Percentiles rank a stretch among this genome's conserved stretches.
phyloP scores from a whole-genome alignment of 2,888 invertebrate species.

The Zonitis immaculata region DNA sequence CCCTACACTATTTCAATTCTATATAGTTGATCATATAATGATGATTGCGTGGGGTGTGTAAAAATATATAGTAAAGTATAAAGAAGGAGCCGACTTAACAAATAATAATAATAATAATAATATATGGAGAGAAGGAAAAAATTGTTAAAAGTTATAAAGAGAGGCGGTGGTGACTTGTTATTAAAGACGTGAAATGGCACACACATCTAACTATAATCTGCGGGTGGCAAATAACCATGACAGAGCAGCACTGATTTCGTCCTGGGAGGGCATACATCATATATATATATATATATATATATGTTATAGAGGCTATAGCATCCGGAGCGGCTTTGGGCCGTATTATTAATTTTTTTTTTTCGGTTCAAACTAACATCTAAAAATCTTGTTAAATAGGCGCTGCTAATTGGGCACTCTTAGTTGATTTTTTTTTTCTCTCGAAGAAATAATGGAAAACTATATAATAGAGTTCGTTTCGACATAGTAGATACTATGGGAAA shows the following conservation, averaged over 20 bases:
- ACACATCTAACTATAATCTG: conserved; percentile 31
- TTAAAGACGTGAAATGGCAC: conserved; percentile 35
- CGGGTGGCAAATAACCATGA: conserved; percentile 42
- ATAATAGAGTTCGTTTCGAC: too few species aligned
- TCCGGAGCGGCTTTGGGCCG: conserved; percentile 42
- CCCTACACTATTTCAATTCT: too few species aligned
- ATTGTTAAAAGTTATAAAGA: not conserved
- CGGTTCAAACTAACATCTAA: not conserved
- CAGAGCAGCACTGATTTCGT: conserved; percentile 34
- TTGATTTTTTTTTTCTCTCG: too few species aligned
- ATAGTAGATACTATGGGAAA: too few species aligned
- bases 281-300: too few species aligned
- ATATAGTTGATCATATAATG: too few species aligned
- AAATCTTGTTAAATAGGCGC: conserved; percentile 38
- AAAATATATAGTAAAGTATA: not conserved
- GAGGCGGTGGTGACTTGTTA: conserved; percentile 1
- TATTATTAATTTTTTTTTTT: conserved; percentile 36
- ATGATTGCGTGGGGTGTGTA: not conserved
- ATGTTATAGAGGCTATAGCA: conserved; percentile 25
- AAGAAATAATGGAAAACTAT: too few species aligned
- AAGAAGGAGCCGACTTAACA: not conserved
- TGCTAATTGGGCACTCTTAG: conserved; percentile 9
- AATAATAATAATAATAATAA: too few species aligned
- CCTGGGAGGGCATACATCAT: conserved; percentile 39
- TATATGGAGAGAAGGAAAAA: too few species aligned